These are phyloP conservation scores for Siniperca knerii DNA, from an alignment of 2,113 vertebrate genomes.

Conservation along the genomic window DNA sequence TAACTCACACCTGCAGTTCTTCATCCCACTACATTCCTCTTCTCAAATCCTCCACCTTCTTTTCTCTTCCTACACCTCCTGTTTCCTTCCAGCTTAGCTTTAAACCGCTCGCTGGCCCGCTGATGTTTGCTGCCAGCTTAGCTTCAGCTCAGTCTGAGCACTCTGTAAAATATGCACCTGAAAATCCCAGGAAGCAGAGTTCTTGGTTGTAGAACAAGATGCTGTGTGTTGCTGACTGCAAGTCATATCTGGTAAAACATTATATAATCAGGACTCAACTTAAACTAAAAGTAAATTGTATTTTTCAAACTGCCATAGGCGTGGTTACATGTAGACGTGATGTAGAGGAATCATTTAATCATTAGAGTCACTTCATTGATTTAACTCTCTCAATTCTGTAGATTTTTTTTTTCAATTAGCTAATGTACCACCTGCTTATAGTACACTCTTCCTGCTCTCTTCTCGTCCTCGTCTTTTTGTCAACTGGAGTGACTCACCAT, in stretches of 20 bases:
- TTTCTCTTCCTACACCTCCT: slow-evolving; percentile 49
- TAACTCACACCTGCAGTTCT: slow-evolving; percentile 52
- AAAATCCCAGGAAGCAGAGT: slow-evolving; percentile 34
- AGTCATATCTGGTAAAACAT: slow-evolving; percentile 15
- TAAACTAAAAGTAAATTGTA: slow-evolving; percentile 1
- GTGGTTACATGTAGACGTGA: neutral
- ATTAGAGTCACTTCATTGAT: slow-evolving; percentile 61
- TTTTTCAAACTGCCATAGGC: slow-evolving; percentile 5
- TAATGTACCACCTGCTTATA: slow-evolving; percentile 59
- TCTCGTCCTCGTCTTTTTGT: slow-evolving; percentile 4
- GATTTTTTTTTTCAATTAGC: slow-evolving; percentile 52
- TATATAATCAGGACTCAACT: slow-evolving; percentile 18
- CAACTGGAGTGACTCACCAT: slow-evolving; percentile 33
- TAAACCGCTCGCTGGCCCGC: slow-evolving; percentile 48
- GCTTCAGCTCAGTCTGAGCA: slow-evolving; percentile 43
- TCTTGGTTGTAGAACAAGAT: slow-evolving; percentile 10
- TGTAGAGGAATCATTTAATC: slow-evolving; percentile 46
- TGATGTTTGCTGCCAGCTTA: slow-evolving; percentile 62
- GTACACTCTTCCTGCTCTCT: slow-evolving; percentile 11
- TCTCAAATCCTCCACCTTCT: slow-evolving; percentile 47
- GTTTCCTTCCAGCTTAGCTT: slow-evolving; percentile 55
- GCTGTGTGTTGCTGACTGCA: slow-evolving; percentile 17
- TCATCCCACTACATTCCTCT: slow-evolving; percentile 24
- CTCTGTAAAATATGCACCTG: slow-evolving; percentile 53
- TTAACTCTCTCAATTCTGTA: slow-evolving; percentile 36